phyloP scores from a whole-genome alignment of 2,113 vertebrate genomes.

The Rhea pennata region DNA sequence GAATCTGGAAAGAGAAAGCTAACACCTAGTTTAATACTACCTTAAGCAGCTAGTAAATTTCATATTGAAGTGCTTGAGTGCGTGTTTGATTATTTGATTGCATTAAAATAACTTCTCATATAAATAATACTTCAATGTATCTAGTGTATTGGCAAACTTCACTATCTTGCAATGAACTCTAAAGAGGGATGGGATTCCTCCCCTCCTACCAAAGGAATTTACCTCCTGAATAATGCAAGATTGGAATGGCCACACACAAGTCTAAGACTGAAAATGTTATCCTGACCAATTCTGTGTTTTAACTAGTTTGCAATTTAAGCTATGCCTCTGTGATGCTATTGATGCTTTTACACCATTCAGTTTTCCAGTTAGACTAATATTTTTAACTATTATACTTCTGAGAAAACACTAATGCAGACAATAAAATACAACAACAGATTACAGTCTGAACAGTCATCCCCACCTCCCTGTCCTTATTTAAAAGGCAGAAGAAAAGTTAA shows the following conservation, averaged over 20 bases:
- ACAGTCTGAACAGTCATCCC: not conserved
- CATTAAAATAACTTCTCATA: constrained; percentile 4
- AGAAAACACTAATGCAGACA: constrained; percentile 26
- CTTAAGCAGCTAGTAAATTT: not conserved
- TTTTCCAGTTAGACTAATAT: constrained; percentile 22
- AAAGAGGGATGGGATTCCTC: not conserved
- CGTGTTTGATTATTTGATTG: constrained; percentile 22
- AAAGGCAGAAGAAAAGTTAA: not conserved
- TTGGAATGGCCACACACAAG: not conserved
- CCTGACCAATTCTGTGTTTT: not conserved
- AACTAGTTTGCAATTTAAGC: not conserved
- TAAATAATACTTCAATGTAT: not conserved
- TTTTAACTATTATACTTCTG: constrained; percentile 35
- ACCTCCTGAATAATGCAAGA: accelerated
- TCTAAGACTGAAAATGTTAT: not conserved
- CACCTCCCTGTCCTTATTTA: not conserved
- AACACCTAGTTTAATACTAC: not conserved
- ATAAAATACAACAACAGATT: not conserved
- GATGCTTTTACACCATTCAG: not conserved
- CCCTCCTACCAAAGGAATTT: not conserved
- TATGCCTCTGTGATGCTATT: not conserved
- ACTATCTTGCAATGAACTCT: not conserved
- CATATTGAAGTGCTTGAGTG: not conserved
- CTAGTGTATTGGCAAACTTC: not conserved
- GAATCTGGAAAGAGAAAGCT: not conserved